Base-by-base conservation (phyloP, 2,797 vertebrate genomes). In the Xiphorhynchus erythropygius region DNA sequence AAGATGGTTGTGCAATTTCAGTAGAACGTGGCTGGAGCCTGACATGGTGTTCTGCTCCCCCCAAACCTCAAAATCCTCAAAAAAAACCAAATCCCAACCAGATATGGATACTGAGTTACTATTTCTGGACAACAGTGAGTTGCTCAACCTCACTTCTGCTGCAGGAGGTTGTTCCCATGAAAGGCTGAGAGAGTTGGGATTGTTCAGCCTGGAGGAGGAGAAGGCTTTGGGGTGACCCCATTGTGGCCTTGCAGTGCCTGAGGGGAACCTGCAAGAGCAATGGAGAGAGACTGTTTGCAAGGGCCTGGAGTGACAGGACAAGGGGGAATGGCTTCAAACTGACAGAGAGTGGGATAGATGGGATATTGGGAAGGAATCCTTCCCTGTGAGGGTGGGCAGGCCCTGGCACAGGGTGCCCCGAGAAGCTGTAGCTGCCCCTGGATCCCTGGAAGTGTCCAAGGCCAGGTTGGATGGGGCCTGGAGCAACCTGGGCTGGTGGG, bases 401-500 rank as follows among this genome's bases (percentile, higher is more conserved):
- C 14, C 23, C 47, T 76, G 59, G 13, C 35, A 35, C 6, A 3
- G 8, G 3, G 0, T 49, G 13, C 5, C 18, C 44, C 44, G n/a
- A 64, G 50, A 1, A 71, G 13, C 37, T 67, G 46, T 44, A 30
- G 47, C 30, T 68, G 41, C 10, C 25, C 18, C 39, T 41, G 41
- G 41, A 30, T 32, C 30, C 33, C 33, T 75, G 47, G 21, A 0
- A 81, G 21, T 68, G 47, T 1, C 41, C 33, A 15, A 68, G 70
- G 32, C 7, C 30, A 13, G 24, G 25, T 0, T 87, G 39, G 50
- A 74, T 0, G 1, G 41, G 7, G 11, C 42, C 42, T 68, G 69
- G 47, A 69, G 24, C 19, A 60, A 0, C 25, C 33, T 68, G 42
- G 63, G 23, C 3, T 1, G 3, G 15, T 19, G 32, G 14, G 0